A percentile compares a stretch with the other conserved stretches of the same genome.
phyloP scores from a whole-genome alignment of 2,113 vertebrate genomes.

The Corythoichthys haematopterus region DNA sequence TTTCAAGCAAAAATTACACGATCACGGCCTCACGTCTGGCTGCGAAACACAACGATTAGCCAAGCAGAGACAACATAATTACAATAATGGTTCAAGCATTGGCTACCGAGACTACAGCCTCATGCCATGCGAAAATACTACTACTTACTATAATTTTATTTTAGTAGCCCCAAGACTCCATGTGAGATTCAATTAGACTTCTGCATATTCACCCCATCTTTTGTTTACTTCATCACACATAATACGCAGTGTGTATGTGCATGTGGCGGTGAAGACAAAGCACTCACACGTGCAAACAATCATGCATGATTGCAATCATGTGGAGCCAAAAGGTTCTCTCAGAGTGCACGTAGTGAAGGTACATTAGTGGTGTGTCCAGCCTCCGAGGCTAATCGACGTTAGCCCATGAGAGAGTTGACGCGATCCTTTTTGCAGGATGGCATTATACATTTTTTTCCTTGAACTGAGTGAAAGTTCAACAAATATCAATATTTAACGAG shows the following conservation, averaged over 20 bases:
- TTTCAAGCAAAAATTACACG: not conserved
- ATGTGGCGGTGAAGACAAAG: not conserved
- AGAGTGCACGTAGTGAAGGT: conserved; percentile 38
- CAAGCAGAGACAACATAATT: conserved; percentile 4
- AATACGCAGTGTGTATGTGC: conserved; percentile 8
- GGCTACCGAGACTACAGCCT: conserved; percentile 6
- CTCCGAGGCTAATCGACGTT: not conserved
- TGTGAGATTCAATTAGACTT: not conserved
- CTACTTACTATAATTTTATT: not conserved
- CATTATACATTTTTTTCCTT: not conserved
- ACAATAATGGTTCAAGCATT: not conserved
- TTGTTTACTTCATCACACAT: not conserved
- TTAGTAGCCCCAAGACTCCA: not conserved
- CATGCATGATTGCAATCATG: conserved; percentile 62
- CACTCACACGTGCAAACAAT: conserved; percentile 63
- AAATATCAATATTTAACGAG: not conserved
- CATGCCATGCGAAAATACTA: not conserved
- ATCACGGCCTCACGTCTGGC: not conserved
- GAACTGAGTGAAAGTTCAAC: not conserved
- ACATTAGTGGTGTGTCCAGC: conserved; percentile 18
- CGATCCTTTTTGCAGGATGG: not conserved
- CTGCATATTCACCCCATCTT: not conserved
- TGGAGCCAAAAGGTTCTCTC: conserved; percentile 49
- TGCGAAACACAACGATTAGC: not conserved
- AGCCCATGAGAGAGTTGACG: not conserved